Percentiles rank a stretch among this genome's conserved stretches.
phyloP scores from a whole-genome alignment of 2,888 invertebrate species.

The Palloptera scutellata region DNA sequence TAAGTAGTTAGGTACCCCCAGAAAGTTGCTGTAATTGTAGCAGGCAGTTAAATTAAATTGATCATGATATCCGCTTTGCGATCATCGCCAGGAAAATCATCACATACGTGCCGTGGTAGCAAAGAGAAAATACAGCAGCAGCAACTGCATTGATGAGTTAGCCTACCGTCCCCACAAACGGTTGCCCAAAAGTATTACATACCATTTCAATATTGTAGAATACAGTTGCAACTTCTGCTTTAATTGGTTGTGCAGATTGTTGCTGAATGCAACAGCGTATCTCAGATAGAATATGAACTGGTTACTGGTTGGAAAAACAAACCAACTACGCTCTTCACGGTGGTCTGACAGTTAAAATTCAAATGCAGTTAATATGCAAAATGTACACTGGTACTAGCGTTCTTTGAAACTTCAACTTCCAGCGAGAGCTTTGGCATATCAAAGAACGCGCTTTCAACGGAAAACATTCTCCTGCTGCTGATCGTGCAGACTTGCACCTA shows the following conservation, averaged over 20 bases:
- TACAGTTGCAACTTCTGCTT: slow-evolving; percentile 39
- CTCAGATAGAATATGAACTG: slow-evolving; percentile 55
- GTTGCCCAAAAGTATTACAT: slow-evolving; percentile 32
- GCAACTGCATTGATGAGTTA: slow-evolving; percentile 23
- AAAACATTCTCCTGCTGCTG: too few relatives aligned
- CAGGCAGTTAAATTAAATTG: slow-evolving; percentile 33
- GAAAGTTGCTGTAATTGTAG: slow-evolving; percentile 26
- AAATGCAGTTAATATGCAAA: too few relatives aligned
- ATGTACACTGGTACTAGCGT: too few relatives aligned
- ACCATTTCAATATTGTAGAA: slow-evolving; percentile 28
- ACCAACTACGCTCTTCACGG: slow-evolving; percentile 33
- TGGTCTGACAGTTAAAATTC: slow-evolving; percentile 49
- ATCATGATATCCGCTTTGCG: slow-evolving; percentile 20
- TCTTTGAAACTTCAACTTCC: too few relatives aligned
- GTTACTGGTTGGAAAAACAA: slow-evolving; percentile 37
- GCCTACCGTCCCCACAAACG: slow-evolving; percentile 14
- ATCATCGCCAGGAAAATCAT: slow-evolving; percentile 9
- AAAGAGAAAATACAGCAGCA: slow-evolving; percentile 21
- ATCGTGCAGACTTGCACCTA: too few relatives aligned
- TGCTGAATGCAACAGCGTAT: slow-evolving; percentile 41
- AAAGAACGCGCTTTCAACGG: too few relatives aligned
- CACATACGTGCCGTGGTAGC: slow-evolving; percentile 1
- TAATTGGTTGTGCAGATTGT: slow-evolving; percentile 31
- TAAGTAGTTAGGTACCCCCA: slow-evolving; percentile 43
- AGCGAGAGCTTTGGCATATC: too few relatives aligned